Evolutionary conservation across 2,113 vertebrate species (phyloP), one percentile per base, ranked within the genome.

Genomic region (Hydropotes inermis): DNA sequence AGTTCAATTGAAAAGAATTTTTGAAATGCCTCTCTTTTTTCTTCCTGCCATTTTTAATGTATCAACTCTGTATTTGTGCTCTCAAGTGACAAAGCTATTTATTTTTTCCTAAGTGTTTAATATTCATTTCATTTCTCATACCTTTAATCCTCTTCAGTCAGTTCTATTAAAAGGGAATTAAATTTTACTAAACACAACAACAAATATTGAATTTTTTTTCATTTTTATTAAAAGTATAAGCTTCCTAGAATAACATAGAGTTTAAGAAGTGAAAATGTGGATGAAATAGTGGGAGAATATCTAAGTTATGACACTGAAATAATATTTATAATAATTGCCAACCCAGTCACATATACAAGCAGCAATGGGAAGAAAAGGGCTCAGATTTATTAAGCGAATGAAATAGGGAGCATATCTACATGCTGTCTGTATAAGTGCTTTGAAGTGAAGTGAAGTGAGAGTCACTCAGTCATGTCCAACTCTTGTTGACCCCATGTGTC

Each of bases 111-210:
- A 84, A 86, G 85, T 97, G 76, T 96, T 99, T 99, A 98, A 97
- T 96, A 99, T 98, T 99, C 97, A 92, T 93, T 98, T 98, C 97
- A 82, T 87, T 97, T 82, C 76, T 98, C 30, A 10, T 97, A 88
- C 96, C 39, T 96, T 98, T 99, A 98, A 99, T 99, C 98, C 97
- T 98, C 97, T 98, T 98, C 96, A 98, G 85, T 98, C 70, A 87
- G 90, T 97, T 98, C 98, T 98, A 98, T 99, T 98, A 98, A 98
- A 99, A 98, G 52, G 36, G 97, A 98, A 98, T 99, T 98, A 99
- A 97, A 97, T 52, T 86, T 92, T 98, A 96, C 97, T 98, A 98
- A 99, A 98, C 96, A 98, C 94, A 98, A 97, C 96, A 98, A 97
- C 91, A 98, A 97, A 98, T 98, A 94, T 97, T 98, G 98, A 98